phyloP scores from a whole-genome alignment of 2,797 vertebrate genomes.

The Gallirallus australis region DNA sequence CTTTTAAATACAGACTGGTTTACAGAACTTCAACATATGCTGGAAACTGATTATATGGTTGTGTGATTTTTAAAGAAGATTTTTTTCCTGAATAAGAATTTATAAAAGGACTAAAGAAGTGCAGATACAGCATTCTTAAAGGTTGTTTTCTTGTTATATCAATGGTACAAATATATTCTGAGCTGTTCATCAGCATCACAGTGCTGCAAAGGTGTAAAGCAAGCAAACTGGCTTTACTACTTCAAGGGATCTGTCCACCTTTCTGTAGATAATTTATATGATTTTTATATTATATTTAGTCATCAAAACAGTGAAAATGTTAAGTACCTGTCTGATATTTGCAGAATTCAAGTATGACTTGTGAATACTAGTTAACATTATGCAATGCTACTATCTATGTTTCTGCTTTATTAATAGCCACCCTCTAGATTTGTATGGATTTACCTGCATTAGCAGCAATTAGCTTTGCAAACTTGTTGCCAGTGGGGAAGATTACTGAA shows the following conservation, averaged over 20 bases:
- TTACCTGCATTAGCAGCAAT: not conserved
- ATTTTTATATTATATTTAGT: not conserved
- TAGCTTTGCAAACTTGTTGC: not conserved
- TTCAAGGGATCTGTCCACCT: not conserved
- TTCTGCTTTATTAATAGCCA: not conserved
- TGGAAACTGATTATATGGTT: not conserved
- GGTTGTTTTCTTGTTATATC: not conserved
- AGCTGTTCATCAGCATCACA: not conserved
- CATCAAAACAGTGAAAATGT: not conserved
- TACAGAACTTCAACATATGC: not conserved
- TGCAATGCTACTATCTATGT: not conserved
- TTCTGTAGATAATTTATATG: not conserved
- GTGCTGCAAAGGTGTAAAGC: not conserved
- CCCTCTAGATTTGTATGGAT: not conserved
- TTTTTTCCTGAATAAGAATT: not conserved
- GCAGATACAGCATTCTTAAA: not conserved
- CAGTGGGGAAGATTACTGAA: not conserved
- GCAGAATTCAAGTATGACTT: not conserved
- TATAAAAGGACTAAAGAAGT: not conserved
- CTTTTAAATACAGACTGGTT: not conserved
- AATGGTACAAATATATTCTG: not conserved
- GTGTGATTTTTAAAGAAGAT: not conserved
- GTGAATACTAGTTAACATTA: not conserved
- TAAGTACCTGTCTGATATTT: constrained; percentile 15
- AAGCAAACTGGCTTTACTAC: not conserved